phyloP scores from a whole-genome alignment of 1,140 invertebrate species.

The Drosophila sechellia region DNA sequence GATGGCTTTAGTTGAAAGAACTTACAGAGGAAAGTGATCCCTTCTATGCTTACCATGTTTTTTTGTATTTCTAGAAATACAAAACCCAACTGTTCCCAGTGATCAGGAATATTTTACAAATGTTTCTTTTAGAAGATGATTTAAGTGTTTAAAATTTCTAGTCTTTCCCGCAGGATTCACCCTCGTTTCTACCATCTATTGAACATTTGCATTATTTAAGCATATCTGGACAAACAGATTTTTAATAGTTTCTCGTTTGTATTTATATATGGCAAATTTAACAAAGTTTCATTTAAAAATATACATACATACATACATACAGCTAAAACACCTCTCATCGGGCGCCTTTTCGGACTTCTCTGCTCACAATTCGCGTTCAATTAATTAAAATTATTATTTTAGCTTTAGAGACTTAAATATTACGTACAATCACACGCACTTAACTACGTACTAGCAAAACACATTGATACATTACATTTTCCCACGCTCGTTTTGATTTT shows the following conservation, averaged over 20 bases:
- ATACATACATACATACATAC: constrained; percentile 73
- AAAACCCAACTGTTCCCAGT: too few relatives aligned
- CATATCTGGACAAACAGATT: background rate
- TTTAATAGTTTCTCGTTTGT: constrained; percentile 41
- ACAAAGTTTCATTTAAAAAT: constrained; percentile 76
- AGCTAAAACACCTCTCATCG: constrained; percentile 60
- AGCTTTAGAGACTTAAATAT: constrained; percentile 50
- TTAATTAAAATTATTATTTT: constrained; percentile 62
- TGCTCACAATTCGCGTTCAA: constrained; percentile 41
- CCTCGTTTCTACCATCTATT: too few relatives aligned
- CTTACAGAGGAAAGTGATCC: too few relatives aligned
- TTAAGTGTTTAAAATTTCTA: too few relatives aligned
- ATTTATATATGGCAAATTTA: constrained; percentile 81
- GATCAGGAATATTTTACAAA: too few relatives aligned
- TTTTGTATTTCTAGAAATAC: too few relatives aligned
- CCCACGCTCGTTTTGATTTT: constrained; percentile 32
- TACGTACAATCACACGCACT: constrained; percentile 80
- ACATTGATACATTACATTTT: constrained; percentile 52
- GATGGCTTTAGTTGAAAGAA: too few relatives aligned
- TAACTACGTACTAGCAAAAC: constrained; percentile 71
- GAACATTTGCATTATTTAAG: too few relatives aligned
- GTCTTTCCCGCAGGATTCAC: too few relatives aligned
- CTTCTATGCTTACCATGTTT: too few relatives aligned
- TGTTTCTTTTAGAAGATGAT: too few relatives aligned
- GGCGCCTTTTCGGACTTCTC: constrained; percentile 24